Percentiles rank a stretch among this genome's conserved stretches.
Evolutionary conservation across 2,888 invertebrate species (phyloP).

Genomic region (Scaptomyza flava): DNA sequence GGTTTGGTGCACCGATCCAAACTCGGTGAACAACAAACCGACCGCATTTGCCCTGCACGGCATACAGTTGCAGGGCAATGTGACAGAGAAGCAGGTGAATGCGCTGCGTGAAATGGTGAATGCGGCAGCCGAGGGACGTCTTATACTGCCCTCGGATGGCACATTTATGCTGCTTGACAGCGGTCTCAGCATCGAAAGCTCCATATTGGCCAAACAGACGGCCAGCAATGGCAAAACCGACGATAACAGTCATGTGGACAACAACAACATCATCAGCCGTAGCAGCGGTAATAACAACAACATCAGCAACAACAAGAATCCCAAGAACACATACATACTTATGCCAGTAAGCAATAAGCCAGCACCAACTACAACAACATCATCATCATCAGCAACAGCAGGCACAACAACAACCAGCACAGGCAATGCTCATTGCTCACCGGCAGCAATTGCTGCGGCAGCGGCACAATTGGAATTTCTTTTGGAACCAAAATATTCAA

Average conservation of each 20-base stretch:
- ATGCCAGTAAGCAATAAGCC: conserved; percentile 1
- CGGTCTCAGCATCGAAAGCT: conserved; percentile 84
- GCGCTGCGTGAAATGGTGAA: conserved; percentile 83
- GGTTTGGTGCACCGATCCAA: conserved; percentile 85
- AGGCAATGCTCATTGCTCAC: conserved; percentile 27
- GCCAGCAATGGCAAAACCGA: conserved; percentile 2
- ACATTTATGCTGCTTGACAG: conserved; percentile 84
- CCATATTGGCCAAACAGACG: conserved; percentile 74
- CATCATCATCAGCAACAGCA: not conserved
- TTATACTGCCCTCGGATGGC: conserved; percentile 84
- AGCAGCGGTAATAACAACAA: not conserved
- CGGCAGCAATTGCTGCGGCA: conserved; percentile 52
- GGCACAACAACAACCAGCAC: not conserved
- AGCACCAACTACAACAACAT: conserved; percentile 4
- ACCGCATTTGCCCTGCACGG: conserved; percentile 84
- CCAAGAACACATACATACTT: conserved; percentile 1
- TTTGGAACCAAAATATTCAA: conserved; percentile 82
- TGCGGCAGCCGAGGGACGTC: conserved; percentile 84
- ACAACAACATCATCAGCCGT: not conserved
- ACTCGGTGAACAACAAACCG: conserved; percentile 84
- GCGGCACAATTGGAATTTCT: conserved; percentile 65
- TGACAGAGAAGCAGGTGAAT: conserved; percentile 84
- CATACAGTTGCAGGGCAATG: conserved; percentile 84
- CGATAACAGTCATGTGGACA: conserved; percentile 12
- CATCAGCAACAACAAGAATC: conserved; percentile 7